Percentiles rank a stretch among this genome's conserved stretches.
These are phyloP conservation scores for Porites divaricata DNA, from an alignment of 92 coral and sea anemone species.

Conservation along the genomic window DNA sequence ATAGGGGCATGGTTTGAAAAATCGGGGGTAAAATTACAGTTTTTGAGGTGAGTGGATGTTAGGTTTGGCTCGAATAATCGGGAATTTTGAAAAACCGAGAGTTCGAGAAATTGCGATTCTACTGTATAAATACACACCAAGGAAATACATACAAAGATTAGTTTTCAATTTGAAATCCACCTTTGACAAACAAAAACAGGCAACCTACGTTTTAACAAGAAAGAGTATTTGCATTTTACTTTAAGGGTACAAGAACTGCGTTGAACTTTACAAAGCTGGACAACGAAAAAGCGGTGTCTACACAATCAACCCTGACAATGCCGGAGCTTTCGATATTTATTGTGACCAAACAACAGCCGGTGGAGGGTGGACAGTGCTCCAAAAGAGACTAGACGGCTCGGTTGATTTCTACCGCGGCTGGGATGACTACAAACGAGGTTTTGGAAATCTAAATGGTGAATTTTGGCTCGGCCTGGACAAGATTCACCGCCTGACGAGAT, in stretches of 20 bases:
- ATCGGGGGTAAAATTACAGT: too few relatives aligned
- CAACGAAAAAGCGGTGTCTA: neutral
- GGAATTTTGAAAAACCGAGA: too few relatives aligned
- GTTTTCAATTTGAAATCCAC: too few relatives aligned
- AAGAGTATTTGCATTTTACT: neutral
- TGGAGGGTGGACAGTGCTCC: conserved; percentile 12
- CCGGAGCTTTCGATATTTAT: neutral
- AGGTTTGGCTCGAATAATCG: too few relatives aligned
- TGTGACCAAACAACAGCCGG: conserved; percentile 12
- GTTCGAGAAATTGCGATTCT: too few relatives aligned
- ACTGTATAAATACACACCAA: too few relatives aligned
- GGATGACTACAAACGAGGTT: conserved; percentile 4
- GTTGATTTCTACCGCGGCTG: conserved; percentile 6
- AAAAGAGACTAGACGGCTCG: conserved; percentile 13
- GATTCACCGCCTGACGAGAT: neutral
- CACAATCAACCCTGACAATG: neutral
- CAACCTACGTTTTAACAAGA: too few relatives aligned
- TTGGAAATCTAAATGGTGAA: neutral
- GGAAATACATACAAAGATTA: too few relatives aligned
- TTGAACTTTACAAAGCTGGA: conserved; percentile 3
- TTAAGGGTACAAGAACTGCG: neutral
- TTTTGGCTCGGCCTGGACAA: conserved; percentile 15
- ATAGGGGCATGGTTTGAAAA: neutral
- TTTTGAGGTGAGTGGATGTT: too few relatives aligned
- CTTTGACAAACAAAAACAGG: too few relatives aligned